Percentiles rank a stretch among this genome's conserved stretches.
phyloP scores from a whole-genome alignment of 2,113 vertebrate genomes.

The Pelobates fuscus region DNA sequence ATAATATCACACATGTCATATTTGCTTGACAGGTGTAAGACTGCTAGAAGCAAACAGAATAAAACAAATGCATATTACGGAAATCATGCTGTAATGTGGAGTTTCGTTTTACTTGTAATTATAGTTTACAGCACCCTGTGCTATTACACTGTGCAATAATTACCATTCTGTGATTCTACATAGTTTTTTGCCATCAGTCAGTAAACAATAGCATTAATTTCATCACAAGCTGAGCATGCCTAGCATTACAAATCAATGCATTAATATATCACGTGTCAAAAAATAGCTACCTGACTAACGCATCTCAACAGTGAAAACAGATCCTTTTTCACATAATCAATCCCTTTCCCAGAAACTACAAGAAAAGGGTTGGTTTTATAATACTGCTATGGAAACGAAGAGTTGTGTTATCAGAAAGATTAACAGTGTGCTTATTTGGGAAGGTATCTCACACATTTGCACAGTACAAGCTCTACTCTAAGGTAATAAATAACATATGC shows the following conservation, averaged over 20 bases:
- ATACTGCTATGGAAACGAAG: too few relatives aligned
- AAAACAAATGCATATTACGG: neutral
- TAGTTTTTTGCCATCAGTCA: neutral
- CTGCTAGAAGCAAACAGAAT: neutral
- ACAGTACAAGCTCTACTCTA: too few relatives aligned
- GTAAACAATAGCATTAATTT: slow-evolving; percentile 1
- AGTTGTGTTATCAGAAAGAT: too few relatives aligned
- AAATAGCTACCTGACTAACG: neutral
- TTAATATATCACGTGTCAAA: neutral
- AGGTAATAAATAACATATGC: too few relatives aligned
- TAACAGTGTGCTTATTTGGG: too few relatives aligned
- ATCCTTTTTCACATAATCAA: too few relatives aligned
- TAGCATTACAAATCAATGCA: neutral
- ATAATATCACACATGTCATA: too few relatives aligned
- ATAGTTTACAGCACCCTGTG: slow-evolving; percentile 14
- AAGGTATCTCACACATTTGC: too few relatives aligned
- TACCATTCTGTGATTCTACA: slow-evolving; percentile 3
- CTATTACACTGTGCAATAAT: slow-evolving; percentile 14
- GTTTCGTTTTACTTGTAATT: slow-evolving; percentile 9
- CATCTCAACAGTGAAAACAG: neutral
- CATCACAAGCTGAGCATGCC: neutral
- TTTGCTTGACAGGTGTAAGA: too few relatives aligned
- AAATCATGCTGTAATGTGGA: neutral
- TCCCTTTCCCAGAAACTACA: too few relatives aligned
- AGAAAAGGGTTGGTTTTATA: too few relatives aligned